Conservation (phyloP, 2,113 vertebrate species). For the Cyanistes caeruleus region DNA sequence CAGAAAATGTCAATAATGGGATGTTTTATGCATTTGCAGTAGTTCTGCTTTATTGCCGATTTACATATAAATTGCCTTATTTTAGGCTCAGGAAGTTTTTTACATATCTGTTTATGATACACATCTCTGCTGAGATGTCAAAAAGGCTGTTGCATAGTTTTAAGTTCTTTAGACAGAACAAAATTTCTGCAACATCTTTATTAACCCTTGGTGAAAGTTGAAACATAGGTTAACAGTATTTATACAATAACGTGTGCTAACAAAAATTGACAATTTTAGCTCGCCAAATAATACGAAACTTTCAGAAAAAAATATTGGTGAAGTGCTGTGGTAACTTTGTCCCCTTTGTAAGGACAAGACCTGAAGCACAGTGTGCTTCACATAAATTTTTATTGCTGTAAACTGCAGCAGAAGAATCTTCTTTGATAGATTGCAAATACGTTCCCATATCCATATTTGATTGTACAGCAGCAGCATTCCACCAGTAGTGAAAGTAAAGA, state of each 20-base stretch:
- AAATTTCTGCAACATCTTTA: slow-evolving; percentile 84
- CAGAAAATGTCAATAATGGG: slow-evolving; percentile 93
- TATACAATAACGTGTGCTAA: slow-evolving; percentile 70
- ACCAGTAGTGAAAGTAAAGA: slow-evolving; percentile 55
- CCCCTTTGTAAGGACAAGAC: slow-evolving; percentile 44
- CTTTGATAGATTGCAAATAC: slow-evolving; percentile 35
- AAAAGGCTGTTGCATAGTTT: slow-evolving; percentile 88
- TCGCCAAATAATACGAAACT: slow-evolving; percentile 66
- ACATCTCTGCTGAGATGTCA: slow-evolving; percentile 90
- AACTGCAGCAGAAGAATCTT: slow-evolving; percentile 42
- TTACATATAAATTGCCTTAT: slow-evolving; percentile 99
- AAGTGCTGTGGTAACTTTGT: slow-evolving; percentile 66
- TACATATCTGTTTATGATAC: slow-evolving; percentile 92
- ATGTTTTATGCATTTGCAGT: slow-evolving; percentile 93
- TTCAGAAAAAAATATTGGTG: slow-evolving; percentile 44
- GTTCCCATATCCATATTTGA: slow-evolving; percentile 51
- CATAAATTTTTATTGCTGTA: slow-evolving; percentile 32
- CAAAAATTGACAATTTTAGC: slow-evolving; percentile 71
- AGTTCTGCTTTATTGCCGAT: slow-evolving; percentile 98
- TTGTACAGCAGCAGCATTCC: slow-evolving; percentile 24
- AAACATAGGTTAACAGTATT: slow-evolving; percentile 82
- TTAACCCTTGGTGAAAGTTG: slow-evolving; percentile 87
- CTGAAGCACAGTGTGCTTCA: slow-evolving; percentile 34
- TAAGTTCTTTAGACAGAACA: slow-evolving; percentile 82
- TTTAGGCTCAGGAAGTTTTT: slow-evolving; percentile 93